Percentiles rank a stretch among this genome's conserved stretches.
These are phyloP conservation scores for Drosophila prostipennis DNA, from an alignment of 2,888 invertebrate genomes.

Conservation along the genomic window DNA sequence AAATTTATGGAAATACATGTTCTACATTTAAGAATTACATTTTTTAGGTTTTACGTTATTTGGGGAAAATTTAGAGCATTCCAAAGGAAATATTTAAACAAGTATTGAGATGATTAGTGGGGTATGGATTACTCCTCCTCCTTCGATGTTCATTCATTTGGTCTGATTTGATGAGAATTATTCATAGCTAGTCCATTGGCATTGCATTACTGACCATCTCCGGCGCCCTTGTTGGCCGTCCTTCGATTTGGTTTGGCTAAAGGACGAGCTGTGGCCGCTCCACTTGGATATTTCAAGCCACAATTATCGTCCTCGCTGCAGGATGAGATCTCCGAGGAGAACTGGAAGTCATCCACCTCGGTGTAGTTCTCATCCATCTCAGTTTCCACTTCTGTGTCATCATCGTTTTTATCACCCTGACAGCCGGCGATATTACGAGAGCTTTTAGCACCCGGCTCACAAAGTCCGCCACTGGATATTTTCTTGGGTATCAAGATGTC, in stretches of 20 bases:
- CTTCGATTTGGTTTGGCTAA: conserved; percentile 17
- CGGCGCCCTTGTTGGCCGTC: conserved; percentile 56
- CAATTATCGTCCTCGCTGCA: conserved; percentile 60
- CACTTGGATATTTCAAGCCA: conserved; percentile 34
- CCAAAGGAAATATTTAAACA: conserved; percentile 28
- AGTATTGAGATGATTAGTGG: conserved; percentile 12
- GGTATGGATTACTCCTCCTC: neutral
- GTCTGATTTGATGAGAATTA: neutral
- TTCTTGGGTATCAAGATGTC: conserved; percentile 20
- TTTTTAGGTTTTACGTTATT: conserved; percentile 2
- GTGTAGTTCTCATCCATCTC: conserved; percentile 68
- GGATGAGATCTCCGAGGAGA: conserved; percentile 74
- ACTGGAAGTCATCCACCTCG: conserved; percentile 65
- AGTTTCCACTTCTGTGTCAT: conserved; percentile 31
- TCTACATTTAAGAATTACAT: too few species aligned
- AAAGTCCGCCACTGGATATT: neutral
- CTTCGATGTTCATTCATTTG: neutral
- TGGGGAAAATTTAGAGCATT: conserved; percentile 55
- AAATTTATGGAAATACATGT: too few species aligned
- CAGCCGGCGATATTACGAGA: neutral
- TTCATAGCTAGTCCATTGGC: neutral
- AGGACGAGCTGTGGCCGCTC: conserved; percentile 53
- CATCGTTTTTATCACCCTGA: conserved; percentile 6
- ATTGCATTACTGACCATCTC: conserved; percentile 60
- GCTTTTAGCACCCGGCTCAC: neutral